These are phyloP conservation scores for Scopus umbretta DNA, from an alignment of 2,113 vertebrate genomes.

Conservation along the genomic window DNA sequence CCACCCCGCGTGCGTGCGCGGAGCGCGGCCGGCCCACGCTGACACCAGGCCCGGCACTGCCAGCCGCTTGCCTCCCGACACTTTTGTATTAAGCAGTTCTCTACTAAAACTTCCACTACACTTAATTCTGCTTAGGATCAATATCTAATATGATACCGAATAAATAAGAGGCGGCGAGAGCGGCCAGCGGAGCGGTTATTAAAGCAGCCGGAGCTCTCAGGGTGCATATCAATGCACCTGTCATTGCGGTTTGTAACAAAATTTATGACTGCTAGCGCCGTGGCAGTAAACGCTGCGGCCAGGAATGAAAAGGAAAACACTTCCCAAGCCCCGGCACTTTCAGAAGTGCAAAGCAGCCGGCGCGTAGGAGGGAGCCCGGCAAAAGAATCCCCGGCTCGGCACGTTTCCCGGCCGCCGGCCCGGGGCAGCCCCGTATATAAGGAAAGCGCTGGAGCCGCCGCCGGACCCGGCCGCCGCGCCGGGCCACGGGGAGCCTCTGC, in stretches of 20 bases:
- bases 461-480: neutral
- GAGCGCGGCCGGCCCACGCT: neutral
- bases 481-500: neutral
- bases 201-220: conserved; percentile 81
- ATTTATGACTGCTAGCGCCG: conserved; percentile 93
- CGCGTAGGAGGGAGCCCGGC: conserved; percentile 92
- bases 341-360: conserved; percentile 86
- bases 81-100: conserved; percentile 23
- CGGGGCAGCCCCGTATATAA: conserved; percentile 75
- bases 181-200: conserved; percentile 82
- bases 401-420: conserved; percentile 67
- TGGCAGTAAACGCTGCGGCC: conserved; percentile 88
- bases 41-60: neutral
- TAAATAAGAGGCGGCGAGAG: conserved; percentile 78
- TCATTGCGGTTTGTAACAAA: conserved; percentile 91
- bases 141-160: conserved; percentile 83
- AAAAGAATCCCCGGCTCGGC: conserved; percentile 87
- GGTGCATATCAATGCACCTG: conserved; percentile 99
- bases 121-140: conserved; percentile 78
- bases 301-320: conserved; percentile 90
- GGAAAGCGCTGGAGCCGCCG: neutral
- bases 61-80: neutral
- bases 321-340: conserved; percentile 79
- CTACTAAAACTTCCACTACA: conserved; percentile 71
- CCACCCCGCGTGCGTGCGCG: neutral